Evolutionary conservation across 37 sponge, comb jelly and placozoan species (phyloP).

Genomic region (Trichoplax adhaerens): DNA sequence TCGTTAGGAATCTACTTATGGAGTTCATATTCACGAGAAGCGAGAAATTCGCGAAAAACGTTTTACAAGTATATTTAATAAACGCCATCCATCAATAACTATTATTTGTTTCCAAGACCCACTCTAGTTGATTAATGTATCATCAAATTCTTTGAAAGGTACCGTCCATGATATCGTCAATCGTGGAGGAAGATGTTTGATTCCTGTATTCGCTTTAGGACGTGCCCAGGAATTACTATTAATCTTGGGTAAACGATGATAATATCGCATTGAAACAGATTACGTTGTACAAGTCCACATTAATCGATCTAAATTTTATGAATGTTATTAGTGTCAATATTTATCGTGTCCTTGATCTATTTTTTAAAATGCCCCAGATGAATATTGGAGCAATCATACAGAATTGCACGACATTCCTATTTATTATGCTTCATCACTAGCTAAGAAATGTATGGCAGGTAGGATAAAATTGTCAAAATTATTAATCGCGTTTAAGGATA

Average conservation of each 20-base stretch:
- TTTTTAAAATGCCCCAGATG: constrained; percentile 32
- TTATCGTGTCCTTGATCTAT: not conserved
- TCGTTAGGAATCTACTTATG: constrained; percentile 79
- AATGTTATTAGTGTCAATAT: not conserved
- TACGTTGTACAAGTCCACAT: not conserved
- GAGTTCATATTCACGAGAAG: constrained; percentile 79
- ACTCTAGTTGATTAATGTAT: not conserved
- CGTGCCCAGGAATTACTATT: constrained; percentile 90
- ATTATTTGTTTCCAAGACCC: not conserved
- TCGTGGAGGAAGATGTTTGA: constrained; percentile 87
- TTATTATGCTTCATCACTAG: constrained; percentile 94
- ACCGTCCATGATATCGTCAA: constrained; percentile 85
- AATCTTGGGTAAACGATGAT: constrained; percentile 45
- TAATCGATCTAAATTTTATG: not conserved
- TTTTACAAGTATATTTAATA: constrained; percentile 50
- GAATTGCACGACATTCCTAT: constrained; percentile 96
- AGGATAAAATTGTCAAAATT: not conserved
- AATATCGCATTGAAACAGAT: not conserved
- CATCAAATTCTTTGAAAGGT: constrained; percentile 8
- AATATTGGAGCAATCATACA: constrained; percentile 93
- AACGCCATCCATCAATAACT: not conserved
- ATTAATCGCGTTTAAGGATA: too few relatives aligned
- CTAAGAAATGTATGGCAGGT: constrained; percentile 99
- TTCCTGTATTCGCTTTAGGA: constrained; percentile 98
- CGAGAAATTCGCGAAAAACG: constrained; percentile 73